phyloP scores from a whole-genome alignment of 2,113 vertebrate species.

The Atherinomorus stipes region DNA sequence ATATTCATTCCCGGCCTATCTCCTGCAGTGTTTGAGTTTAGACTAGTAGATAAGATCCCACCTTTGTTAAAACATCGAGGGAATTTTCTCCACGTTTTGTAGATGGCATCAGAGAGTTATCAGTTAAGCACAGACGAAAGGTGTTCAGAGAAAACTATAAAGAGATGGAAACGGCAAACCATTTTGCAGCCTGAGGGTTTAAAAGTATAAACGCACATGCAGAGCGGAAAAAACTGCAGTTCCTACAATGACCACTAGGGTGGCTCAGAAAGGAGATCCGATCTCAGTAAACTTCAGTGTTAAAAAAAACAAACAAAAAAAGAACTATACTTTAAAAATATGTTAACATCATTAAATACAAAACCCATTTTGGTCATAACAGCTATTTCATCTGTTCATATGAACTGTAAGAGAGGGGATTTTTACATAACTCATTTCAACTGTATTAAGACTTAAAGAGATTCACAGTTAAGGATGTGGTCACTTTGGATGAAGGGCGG shows the following conservation, averaged over 20 bases:
- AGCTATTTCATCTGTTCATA: not conserved
- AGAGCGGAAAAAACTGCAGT: no score
- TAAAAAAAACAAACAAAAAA: not conserved
- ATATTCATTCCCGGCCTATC: not conserved
- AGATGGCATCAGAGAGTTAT: not conserved
- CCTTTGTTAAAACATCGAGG: not conserved
- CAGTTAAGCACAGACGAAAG: no score
- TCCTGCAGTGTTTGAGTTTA: not conserved
- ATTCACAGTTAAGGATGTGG: no score
- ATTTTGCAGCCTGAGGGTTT: no score
- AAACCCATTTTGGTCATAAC: no score
- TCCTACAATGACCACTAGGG: not conserved
- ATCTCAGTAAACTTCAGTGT: no score
- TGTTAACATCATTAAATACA: no score
- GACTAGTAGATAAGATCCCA: conserved; percentile 8
- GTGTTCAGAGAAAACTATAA: no score
- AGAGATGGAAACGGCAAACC: no score
- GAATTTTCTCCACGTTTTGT: conserved; percentile 15
- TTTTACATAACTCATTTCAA: not conserved
- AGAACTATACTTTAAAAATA: no score
- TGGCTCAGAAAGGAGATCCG: not conserved
- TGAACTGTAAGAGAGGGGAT: not conserved
- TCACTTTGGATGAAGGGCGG: no score
- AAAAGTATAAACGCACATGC: no score
- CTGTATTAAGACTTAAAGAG: not conserved